Evolutionary conservation across 1,140 invertebrate species (phyloP).

Genomic region (Hycleus cichorii): DNA sequence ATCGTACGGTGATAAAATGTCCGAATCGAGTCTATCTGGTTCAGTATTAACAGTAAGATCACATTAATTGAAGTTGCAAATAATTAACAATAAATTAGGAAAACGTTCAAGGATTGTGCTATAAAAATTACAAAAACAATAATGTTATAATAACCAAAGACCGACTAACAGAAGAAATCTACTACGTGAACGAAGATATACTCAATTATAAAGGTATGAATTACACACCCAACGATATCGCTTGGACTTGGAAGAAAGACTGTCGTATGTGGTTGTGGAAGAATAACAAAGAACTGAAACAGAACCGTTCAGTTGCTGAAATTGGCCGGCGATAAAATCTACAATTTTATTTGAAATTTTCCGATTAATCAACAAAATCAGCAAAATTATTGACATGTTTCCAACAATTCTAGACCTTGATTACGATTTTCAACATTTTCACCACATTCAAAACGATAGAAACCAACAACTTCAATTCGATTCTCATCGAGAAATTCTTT

Average conservation of each 20-base stretch:
- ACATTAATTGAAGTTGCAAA: neutral
- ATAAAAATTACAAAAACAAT: conserved; percentile 9
- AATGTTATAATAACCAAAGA: conserved; percentile 12
- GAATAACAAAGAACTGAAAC: conserved; percentile 27
- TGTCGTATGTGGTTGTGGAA: conserved; percentile 61
- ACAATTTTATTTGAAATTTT: conserved; percentile 10
- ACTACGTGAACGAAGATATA: conserved; percentile 25
- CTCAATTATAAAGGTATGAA: conserved; percentile 37
- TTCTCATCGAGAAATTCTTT: conserved; percentile 64
- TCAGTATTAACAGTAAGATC: neutral
- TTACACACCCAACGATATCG: conserved; percentile 43
- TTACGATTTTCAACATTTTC: conserved; percentile 45
- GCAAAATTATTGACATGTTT: conserved; percentile 52
- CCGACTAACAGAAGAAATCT: conserved; percentile 23
- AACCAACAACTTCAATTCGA: conserved; percentile 67
- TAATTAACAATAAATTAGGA: neutral
- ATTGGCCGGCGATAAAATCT: conserved; percentile 16
- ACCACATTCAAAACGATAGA: conserved; percentile 78
- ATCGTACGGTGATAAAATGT: conserved; percentile 43
- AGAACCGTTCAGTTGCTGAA: conserved; percentile 29
- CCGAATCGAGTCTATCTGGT: neutral
- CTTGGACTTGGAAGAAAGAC: conserved; percentile 57
- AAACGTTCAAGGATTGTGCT: neutral
- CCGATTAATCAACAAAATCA: neutral
- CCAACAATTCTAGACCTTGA: conserved; percentile 49